Percentiles rank a stretch among this genome's conserved stretches.
These are phyloP conservation scores for Listronotus oregonensis DNA, from an alignment of 1,140 invertebrate species.

Conservation along the genomic window DNA sequence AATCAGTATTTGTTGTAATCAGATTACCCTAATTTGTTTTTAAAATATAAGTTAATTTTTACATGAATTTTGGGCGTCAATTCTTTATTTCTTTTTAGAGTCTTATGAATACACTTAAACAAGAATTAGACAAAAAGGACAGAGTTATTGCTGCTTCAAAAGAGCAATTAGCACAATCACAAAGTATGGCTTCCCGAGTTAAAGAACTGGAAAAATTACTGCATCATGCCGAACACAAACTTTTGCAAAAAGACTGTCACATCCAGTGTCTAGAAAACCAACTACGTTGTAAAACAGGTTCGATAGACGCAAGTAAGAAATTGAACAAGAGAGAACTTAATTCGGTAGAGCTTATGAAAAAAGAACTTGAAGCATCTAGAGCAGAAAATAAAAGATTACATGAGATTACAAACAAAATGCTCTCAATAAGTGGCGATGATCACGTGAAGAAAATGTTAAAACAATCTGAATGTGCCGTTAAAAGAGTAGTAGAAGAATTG, in stretches of 20 bases:
- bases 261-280: constrained; percentile 32
- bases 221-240: constrained; percentile 27
- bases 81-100: constrained; percentile 11
- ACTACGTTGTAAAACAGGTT: constrained; percentile 15
- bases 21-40: too few relatives aligned
- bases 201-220: constrained; percentile 39
- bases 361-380: constrained; percentile 36
- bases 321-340: constrained; percentile 28
- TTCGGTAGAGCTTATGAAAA: constrained; percentile 33
- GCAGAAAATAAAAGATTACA: constrained; percentile 42
- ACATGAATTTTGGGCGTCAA: too few relatives aligned
- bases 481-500: constrained; percentile 42
- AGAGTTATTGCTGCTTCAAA: constrained; percentile 8
- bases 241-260: constrained; percentile 31
- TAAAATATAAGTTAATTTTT: too few relatives aligned
- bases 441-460: constrained; percentile 44
- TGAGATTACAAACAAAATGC: constrained; percentile 42
- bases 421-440: constrained; percentile 38
- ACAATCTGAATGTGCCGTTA: constrained; percentile 44
- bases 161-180: constrained; percentile 14
- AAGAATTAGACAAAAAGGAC: constrained; percentile 20
- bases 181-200: constrained; percentile 23
- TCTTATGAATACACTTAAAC: constrained; percentile 3
- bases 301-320: constrained; percentile 14
- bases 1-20: too few relatives aligned